Base-by-base conservation (phyloP, 1,140 invertebrate species). In the Chionoecetes opilio region DNA sequence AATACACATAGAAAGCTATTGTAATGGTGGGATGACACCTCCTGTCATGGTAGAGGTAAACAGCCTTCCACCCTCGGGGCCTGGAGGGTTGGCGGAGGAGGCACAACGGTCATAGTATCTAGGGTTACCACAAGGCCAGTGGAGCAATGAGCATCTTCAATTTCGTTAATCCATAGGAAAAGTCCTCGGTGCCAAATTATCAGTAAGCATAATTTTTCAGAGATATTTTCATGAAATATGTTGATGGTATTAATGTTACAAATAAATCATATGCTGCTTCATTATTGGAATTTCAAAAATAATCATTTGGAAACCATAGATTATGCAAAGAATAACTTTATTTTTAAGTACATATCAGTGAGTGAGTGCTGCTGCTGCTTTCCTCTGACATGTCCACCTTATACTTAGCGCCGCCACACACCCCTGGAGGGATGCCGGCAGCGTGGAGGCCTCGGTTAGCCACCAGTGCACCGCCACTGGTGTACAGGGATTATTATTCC, bases 401-500 rank as follows among this genome's bases (percentile, higher is more conserved):
- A 38, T 86, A 84, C 82, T 53, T 84, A 26, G 31, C 31, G 84
- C 75, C 46, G 82, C 92, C 82, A 82, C 41, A 38, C 82, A 41
- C 46, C 82, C 85, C 41, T 41, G 21, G 31, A 93, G 31, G 34
- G 3, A 41, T 93, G 35, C 31, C 82, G 29, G 82, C 82, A 92
- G 32, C 46, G 31, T 93, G 82, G 92, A 85, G 92, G 92, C 84
- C 85, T 86, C 32, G 17, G 34, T 29, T 93, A 38, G 82, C 82
- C 85, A 82, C 92, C 84, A 85, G 35, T 85, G 84, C 92, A 82
- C 82, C 32, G 82, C 41, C 17, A 85, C 85, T 93, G 41, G 82
- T 82, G 82, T 53, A 86, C 84, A 93, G 17, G 8, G 46, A 86
- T 75, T 35, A 14, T 53, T 14, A 29, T 89, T 90, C 82, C 86